Percentiles rank a stretch among this genome's conserved stretches.
Conservation (phyloP, 2,888 invertebrate species). For the Ypsolopha sequella region DNA sequence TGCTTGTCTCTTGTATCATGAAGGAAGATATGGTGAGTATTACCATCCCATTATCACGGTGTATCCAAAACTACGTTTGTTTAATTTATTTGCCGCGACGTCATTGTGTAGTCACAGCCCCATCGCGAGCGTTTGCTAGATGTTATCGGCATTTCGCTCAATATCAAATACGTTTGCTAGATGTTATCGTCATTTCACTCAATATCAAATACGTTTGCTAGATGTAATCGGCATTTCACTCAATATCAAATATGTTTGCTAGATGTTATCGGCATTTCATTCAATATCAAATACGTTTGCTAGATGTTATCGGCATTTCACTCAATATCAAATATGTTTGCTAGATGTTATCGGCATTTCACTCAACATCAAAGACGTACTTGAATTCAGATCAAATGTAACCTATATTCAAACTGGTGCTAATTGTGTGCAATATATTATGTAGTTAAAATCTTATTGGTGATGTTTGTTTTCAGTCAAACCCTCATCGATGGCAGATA, state of each 20-base stretch:
- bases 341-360: too few relatives aligned
- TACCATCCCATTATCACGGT: neutral
- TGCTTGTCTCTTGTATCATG: slow-evolving; percentile 75
- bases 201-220: too few relatives aligned
- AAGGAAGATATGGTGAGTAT: slow-evolving; percentile 51
- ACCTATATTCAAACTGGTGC: too few relatives aligned
- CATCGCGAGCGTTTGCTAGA: neutral
- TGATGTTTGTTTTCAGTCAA: slow-evolving; percentile 26
- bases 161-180: too few relatives aligned
- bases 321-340: too few relatives aligned
- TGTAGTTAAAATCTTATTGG: too few relatives aligned
- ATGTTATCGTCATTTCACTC: too few relatives aligned
- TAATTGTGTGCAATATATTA: neutral
- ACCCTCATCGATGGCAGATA: slow-evolving; percentile 70
- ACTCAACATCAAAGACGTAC: neutral
- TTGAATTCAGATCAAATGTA: neutral
- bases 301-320: too few relatives aligned
- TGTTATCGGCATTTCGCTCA: neutral
- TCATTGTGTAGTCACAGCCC: neutral
- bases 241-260: too few relatives aligned
- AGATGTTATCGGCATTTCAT: too few relatives aligned
- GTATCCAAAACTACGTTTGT: neutral
- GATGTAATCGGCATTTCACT: too few relatives aligned
- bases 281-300: too few relatives aligned
- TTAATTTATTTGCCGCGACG: neutral